Base-by-base conservation (phyloP, 2,888 invertebrate genomes). In the Athalia rosae region DNA sequence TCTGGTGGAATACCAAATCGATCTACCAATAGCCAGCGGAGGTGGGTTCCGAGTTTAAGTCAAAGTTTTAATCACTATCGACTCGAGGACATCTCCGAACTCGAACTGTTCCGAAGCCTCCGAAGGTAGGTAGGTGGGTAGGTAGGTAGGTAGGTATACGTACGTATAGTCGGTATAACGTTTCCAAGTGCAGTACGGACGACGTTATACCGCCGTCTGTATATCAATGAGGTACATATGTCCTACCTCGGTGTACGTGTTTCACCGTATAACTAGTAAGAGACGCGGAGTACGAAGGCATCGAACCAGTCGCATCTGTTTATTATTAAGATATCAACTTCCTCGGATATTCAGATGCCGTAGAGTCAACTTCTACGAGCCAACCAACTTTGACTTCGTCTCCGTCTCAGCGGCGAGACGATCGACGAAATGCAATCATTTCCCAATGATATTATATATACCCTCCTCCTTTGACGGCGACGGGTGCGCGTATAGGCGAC, bases 21-120 rank as follows among this genome's bases (percentile, higher is more conserved):
- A 85, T 84, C 80, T 82, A 81, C 82, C 83, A 86, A 85, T 85
- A 85, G 83, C 83, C 82, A 81, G 66, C 79, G 77, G 82, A 83
- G 84, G 82, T 82, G 79, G 80, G 81, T 82, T 61, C 69, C 56
- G 66, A 61, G 84, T 85, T 84, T 83, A 85, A 85, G 87, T 84
- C 84, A 82, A 88, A 88, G 87, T 88, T 88, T 87, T 88, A 88
- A 88, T 88, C 86, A 88, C 87, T 87, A 88, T 87, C 86, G 87
- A 87, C 88, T 87, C 83, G 79, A 80, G 84, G 82, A 82, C 83
- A 84, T 85, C 83, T 85, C 84, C 83, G 61, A 45, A 50, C 56
- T 69, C 53, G 48, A 53, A 45, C 69, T 56, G 69, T 53, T 41
- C 53, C 67, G 53, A 67, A 67, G 67, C 67, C 28, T 45, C 13